Conservation (phyloP, 2,797 vertebrate genomes). For the Peromyscus eremicus region DNA sequence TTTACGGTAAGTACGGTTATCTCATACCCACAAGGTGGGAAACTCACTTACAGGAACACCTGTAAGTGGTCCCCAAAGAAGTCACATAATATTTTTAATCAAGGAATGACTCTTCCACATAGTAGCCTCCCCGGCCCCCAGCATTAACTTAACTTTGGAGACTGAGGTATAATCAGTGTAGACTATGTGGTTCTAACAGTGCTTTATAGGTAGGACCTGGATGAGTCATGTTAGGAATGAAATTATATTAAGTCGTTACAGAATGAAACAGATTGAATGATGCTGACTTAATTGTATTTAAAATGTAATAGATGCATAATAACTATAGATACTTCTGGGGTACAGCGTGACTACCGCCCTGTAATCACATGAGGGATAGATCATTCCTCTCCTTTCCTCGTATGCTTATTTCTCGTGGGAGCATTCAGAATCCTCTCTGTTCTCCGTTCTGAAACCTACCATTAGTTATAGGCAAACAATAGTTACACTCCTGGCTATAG, state of each 20-base stretch:
- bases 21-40: conserved; percentile 21
- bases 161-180: conserved; percentile 3
- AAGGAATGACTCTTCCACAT: neutral
- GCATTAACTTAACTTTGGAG: conserved; percentile 20
- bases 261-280: neutral
- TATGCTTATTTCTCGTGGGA: neutral
- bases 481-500: neutral
- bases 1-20: neutral
- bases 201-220: neutral
- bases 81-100: conserved; percentile 15
- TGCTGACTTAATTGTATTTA: neutral
- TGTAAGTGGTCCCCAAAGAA: neutral
- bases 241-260: conserved; percentile 7
- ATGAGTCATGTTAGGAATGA: neutral
- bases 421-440: neutral
- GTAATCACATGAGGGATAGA: no score
- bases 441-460: neutral
- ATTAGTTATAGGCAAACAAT: neutral
- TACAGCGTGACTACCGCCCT: no score
- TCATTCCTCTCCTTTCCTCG: neutral
- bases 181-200: neutral
- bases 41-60: neutral
- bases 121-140: neutral
- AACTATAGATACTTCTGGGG: neutral
- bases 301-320: neutral